Percentiles rank a stretch among this genome's conserved stretches.
phyloP scores from a whole-genome alignment of 2,888 invertebrate species.

The Dryadula phaetusa region DNA sequence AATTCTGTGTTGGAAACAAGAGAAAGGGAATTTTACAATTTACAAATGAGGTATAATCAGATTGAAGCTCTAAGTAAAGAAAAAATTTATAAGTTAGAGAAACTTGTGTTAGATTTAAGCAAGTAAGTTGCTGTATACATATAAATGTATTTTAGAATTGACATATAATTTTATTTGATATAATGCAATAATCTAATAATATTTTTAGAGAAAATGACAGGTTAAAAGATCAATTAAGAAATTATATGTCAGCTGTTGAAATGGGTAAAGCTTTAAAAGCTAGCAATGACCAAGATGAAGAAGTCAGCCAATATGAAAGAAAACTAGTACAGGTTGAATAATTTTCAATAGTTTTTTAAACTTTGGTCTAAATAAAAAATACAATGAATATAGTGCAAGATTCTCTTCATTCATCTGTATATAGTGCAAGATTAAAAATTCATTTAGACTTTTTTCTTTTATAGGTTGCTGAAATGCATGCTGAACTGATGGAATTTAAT shows the following conservation, averaged over 20 bases:
- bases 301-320: constrained; percentile 91
- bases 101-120: constrained; percentile 85
- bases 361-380: background rate
- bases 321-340: constrained; percentile 91
- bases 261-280: constrained; percentile 91
- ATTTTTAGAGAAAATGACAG: constrained; percentile 90
- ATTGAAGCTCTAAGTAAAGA: constrained; percentile 74
- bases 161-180: background rate
- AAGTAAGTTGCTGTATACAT: constrained; percentile 73
- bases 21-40: constrained; percentile 77
- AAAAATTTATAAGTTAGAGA: constrained; percentile 77
- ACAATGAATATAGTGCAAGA: too few species aligned
- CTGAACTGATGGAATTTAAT: constrained; percentile 96
- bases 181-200: background rate
- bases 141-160: constrained; percentile 84
- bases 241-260: constrained; percentile 95
- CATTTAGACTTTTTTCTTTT: background rate
- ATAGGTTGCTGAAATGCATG: constrained; percentile 97
- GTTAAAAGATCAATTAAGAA: constrained; percentile 92
- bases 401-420: too few species aligned
- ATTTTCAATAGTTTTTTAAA: background rate
- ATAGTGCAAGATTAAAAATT: too few species aligned
- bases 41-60: constrained; percentile 82
- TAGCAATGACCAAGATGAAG: constrained; percentile 83
- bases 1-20: constrained; percentile 69